These are phyloP conservation scores for Limanda limanda DNA, from an alignment of 2,113 vertebrate genomes.

Conservation along the genomic window DNA sequence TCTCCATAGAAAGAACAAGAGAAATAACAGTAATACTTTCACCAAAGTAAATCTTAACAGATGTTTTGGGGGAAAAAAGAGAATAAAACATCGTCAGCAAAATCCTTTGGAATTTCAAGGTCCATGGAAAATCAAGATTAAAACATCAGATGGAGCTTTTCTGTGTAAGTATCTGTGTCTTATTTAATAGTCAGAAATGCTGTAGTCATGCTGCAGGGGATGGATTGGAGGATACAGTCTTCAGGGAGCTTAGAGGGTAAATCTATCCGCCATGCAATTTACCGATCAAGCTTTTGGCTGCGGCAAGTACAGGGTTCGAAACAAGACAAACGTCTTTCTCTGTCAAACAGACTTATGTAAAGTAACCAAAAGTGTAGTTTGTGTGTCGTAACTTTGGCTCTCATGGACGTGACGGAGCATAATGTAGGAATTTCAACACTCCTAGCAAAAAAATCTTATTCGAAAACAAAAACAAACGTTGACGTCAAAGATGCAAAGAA, in stretches of 20 bases:
- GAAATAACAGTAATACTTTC: slow-evolving; percentile 52
- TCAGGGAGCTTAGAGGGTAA: slow-evolving; percentile 43
- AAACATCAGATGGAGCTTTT: slow-evolving; percentile 57
- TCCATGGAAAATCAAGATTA: slow-evolving; percentile 48
- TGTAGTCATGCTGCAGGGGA: slow-evolving; percentile 13
- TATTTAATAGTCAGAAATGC: slow-evolving; percentile 29
- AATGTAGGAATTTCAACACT: slow-evolving; percentile 34
- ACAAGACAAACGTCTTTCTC: slow-evolving; percentile 33
- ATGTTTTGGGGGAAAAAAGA: slow-evolving; percentile 49
- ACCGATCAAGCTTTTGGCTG: slow-evolving; percentile 37
- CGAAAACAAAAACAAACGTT: slow-evolving; percentile 45
- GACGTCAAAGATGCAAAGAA: not conserved
- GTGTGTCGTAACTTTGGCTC: slow-evolving; percentile 22
- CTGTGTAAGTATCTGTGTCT: slow-evolving; percentile 33
- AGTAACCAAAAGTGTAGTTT: slow-evolving; percentile 31
- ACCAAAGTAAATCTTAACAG: slow-evolving; percentile 69
- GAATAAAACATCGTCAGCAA: slow-evolving; percentile 33
- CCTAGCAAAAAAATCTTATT: slow-evolving; percentile 7
- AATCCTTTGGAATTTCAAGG: slow-evolving; percentile 62
- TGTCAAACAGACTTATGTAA: slow-evolving; percentile 56
- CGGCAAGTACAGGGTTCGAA: not conserved
- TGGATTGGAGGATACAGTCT: slow-evolving; percentile 43
- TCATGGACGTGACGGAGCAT: slow-evolving; percentile 31
- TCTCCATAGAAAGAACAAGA: slow-evolving; percentile 42
- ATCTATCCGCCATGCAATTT: slow-evolving; percentile 55